Evolutionary conservation across 2,888 invertebrate species (phyloP), one percentile per base, ranked within the genome.

Genomic region (Pollenia labialis): DNA sequence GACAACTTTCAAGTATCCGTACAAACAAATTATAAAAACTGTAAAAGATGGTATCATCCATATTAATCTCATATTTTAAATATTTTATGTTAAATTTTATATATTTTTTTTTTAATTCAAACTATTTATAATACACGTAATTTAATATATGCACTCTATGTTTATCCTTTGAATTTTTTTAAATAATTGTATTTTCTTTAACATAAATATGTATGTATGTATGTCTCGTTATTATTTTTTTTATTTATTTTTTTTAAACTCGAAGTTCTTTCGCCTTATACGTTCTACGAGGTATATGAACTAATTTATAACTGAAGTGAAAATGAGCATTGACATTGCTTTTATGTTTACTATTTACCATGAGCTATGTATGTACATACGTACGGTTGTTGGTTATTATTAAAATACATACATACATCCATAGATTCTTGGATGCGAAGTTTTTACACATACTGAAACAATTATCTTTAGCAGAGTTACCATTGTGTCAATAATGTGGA

Each of bases 1-100:
- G 16, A 91, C 74, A 75, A 89, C 88, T 87, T 89, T 89, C 48
- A 90, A 85, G 79, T 91, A 91, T 7, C 88, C 82, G 80, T 81
- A 87, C 46, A 89, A 80, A 54, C 79, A 79, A 48, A 88, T 68
- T 52, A 88, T 50, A 44, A 50, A 87, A 62, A 89, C 75, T 76
- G 85, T 84, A 44, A 81, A 40, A 11, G 81, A 82, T 75, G n/a
- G 50, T 10, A 76, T 11, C 23, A 81, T 84, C 54, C 88, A 87
- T 76, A 88, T 16, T 4, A 23, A 23, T 23, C 23, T 23, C 23
- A 23, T 23, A 23, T 23, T 18, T 18, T 18, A 18, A 18, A 18
- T 18, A 18, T 18, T 23, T 23, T 23, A 23, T 23, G 23, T 23
- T 23, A 2, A 23, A 23, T 23, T 23, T 2, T 23, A 23, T 23